phyloP scores from a whole-genome alignment of 2,113 vertebrate genomes.

The Corythoichthys intestinalis region DNA sequence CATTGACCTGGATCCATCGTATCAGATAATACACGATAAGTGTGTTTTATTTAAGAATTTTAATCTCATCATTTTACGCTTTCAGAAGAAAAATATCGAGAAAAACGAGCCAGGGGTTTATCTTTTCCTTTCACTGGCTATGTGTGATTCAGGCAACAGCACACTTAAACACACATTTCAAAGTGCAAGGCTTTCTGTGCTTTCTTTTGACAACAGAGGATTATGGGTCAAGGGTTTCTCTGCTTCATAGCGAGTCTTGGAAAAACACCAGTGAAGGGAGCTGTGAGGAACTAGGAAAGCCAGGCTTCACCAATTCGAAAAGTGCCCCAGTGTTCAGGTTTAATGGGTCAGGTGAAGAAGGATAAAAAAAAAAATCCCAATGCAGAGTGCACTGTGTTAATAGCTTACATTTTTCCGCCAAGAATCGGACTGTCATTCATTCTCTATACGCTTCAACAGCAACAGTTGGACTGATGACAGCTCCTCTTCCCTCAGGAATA shows the following conservation, averaged over 20 bases:
- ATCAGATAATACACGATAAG: background rate
- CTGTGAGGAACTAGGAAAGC: slow-evolving; percentile 6
- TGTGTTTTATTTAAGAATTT: slow-evolving; percentile 9
- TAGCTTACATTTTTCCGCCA: background rate
- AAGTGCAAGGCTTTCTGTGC: slow-evolving; percentile 32
- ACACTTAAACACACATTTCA: slow-evolving; percentile 25
- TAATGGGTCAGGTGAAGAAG: slow-evolving; percentile 23
- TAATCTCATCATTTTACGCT: slow-evolving; percentile 29
- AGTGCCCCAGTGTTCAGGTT: slow-evolving; percentile 4
- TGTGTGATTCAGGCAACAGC: slow-evolving; percentile 26
- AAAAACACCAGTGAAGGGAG: slow-evolving; percentile 18
- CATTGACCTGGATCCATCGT: background rate
- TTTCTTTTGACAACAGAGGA: slow-evolving; percentile 40
- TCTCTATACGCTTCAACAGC: background rate
- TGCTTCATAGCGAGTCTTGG: slow-evolving; percentile 27
- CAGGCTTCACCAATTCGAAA: slow-evolving; percentile 19
- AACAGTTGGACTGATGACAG: background rate
- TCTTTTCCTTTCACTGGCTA: slow-evolving; percentile 15
- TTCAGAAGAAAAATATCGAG: slow-evolving; percentile 17
- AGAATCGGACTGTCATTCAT: slow-evolving; percentile 6
- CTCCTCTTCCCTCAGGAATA: slow-evolving; percentile 80
- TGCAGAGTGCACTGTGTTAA: background rate
- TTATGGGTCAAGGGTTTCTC: slow-evolving; percentile 45
- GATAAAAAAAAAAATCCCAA: slow-evolving; percentile 2
- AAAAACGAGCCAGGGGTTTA: background rate